These are phyloP conservation scores for Charina bottae DNA, from an alignment of 2,113 vertebrate genomes.

Conservation along the genomic window DNA sequence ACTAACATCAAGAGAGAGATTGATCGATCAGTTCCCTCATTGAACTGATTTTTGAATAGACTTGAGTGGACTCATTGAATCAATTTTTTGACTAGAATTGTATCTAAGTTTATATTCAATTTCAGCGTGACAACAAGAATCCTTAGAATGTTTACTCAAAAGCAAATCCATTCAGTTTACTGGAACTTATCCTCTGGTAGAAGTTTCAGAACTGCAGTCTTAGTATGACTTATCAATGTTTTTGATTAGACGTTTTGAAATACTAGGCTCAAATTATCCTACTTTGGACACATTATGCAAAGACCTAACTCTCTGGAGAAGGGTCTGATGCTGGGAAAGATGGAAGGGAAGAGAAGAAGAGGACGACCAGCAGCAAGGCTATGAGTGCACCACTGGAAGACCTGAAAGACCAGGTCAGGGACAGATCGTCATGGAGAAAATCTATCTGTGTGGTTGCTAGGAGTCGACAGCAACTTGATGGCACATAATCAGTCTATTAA, in stretches of 20 bases:
- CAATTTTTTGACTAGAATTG: neutral
- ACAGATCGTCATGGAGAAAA: neutral
- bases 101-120: neutral
- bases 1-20: neutral
- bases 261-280: neutral
- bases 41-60: neutral
- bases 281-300: neutral
- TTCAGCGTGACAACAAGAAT: too few species aligned
- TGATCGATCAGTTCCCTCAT: neutral
- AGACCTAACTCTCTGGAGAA: neutral
- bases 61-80: neutral
- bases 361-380: neutral
- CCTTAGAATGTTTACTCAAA: too few species aligned
- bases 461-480: neutral
- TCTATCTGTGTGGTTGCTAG: neutral
- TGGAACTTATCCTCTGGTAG: too few species aligned
- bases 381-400: neutral
- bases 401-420: neutral
- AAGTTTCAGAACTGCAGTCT: too few species aligned
- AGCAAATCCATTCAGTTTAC: too few species aligned
- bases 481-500: neutral
- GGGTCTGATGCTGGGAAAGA: neutral
- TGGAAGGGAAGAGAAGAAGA: neutral
- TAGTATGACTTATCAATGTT: too few species aligned
- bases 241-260: neutral